Percentiles rank a stretch among this genome's conserved stretches.
phyloP scores from a whole-genome alignment of 2,888 invertebrate species.

The Erannis defoliaria region DNA sequence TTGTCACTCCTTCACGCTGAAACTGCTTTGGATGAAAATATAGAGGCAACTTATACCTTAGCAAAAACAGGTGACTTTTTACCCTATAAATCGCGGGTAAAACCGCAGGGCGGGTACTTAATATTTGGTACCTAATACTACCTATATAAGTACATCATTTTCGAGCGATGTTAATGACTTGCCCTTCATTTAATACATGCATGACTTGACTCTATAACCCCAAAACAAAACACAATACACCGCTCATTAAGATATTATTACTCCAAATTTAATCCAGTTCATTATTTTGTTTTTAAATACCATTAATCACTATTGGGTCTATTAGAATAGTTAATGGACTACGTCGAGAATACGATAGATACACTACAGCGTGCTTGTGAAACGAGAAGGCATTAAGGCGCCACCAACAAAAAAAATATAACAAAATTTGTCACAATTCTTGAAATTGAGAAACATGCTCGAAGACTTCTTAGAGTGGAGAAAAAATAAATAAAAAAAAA shows the following conservation, averaged over 20 bases:
- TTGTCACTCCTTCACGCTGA: background rate
- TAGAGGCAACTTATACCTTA: background rate
- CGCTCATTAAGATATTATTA: slow-evolving; percentile 15
- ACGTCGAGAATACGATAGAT: background rate
- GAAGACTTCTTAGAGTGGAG: too few relatives aligned
- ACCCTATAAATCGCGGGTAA: too few relatives aligned
- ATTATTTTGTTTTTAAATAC: slow-evolving; percentile 3
- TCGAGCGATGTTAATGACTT: slow-evolving; percentile 6
- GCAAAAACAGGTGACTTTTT: too few relatives aligned
- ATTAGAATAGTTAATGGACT: slow-evolving; percentile 4
- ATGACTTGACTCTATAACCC: slow-evolving; percentile 18
- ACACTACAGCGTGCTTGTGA: too few relatives aligned
- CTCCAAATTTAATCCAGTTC: background rate
- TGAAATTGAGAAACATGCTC: too few relatives aligned
- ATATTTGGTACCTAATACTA: too few relatives aligned
- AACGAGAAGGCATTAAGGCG: too few relatives aligned
- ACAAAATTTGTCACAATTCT: too few relatives aligned
- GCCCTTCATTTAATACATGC: slow-evolving; percentile 11
- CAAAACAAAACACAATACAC: slow-evolving; percentile 18
- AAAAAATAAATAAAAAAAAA: too few relatives aligned
- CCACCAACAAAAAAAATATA: too few relatives aligned
- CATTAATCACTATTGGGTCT: slow-evolving; percentile 14
- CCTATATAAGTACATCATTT: slow-evolving; percentile 5
- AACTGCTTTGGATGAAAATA: background rate
- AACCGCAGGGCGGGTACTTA: too few relatives aligned